A percentile compares a stretch with the other conserved stretches of the same genome.
Evolutionary conservation across 2,113 vertebrate species (phyloP).

Genomic region (Seriola quinqueradiata): DNA sequence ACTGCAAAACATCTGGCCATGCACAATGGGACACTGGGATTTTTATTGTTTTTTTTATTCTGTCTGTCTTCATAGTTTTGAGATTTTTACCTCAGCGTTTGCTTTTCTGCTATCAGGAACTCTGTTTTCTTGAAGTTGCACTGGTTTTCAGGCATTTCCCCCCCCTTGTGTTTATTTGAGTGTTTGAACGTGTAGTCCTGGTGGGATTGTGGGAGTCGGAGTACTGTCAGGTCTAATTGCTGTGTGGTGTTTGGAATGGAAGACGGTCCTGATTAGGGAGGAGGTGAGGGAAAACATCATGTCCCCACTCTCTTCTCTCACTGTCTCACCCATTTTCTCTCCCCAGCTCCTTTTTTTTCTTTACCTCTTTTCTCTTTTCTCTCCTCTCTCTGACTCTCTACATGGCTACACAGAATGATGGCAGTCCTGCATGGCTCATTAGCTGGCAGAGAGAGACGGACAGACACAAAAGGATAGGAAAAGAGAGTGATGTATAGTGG

Average conservation of each 20-base stretch:
- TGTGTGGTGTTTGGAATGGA: slow-evolving; percentile 91
- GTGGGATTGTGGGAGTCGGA: slow-evolving; percentile 83
- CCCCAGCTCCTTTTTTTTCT: neutral
- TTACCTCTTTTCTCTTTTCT: slow-evolving; percentile 47
- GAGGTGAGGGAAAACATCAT: slow-evolving; percentile 93
- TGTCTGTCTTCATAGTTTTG: slow-evolving; percentile 47
- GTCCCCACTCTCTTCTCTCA: slow-evolving; percentile 81
- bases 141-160: slow-evolving; percentile 54
- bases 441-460: slow-evolving; percentile 62
- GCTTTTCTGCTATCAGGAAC: slow-evolving; percentile 35
- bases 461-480: slow-evolving; percentile 59
- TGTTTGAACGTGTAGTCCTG: slow-evolving; percentile 74
- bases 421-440: slow-evolving; percentile 73
- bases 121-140: slow-evolving; percentile 59
- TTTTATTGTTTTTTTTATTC: neutral
- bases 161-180: slow-evolving; percentile 67
- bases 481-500: slow-evolving; percentile 51
- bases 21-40: slow-evolving; percentile 20
- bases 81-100: slow-evolving; percentile 33
- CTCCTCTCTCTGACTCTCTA: slow-evolving; percentile 53
- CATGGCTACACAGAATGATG: slow-evolving; percentile 69
- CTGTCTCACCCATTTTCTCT: slow-evolving; percentile 64
- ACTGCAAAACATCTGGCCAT: slow-evolving; percentile 67
- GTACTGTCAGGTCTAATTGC: slow-evolving; percentile 96
- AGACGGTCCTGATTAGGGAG: slow-evolving; percentile 93